These are phyloP conservation scores for Nymphalis io DNA, from an alignment of 1,140 invertebrate species.

Conservation along the genomic window DNA sequence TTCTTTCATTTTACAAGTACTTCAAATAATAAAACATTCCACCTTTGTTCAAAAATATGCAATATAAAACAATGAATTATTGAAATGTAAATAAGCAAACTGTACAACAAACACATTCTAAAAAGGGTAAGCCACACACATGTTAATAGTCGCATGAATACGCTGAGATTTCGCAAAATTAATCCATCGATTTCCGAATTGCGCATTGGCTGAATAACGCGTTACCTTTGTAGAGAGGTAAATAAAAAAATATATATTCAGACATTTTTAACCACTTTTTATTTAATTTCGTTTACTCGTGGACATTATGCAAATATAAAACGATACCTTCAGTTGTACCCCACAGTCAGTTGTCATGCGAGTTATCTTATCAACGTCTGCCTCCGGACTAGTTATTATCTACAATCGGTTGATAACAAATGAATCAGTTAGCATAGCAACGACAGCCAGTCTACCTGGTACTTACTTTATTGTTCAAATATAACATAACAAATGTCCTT, in stretches of 20 bases:
- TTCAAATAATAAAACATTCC: too few relatives aligned
- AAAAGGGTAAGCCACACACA: too few relatives aligned
- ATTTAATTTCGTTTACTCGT: not conserved
- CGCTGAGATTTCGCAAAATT: too few relatives aligned
- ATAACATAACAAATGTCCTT: not conserved
- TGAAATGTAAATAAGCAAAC: too few relatives aligned
- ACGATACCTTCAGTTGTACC: not conserved
- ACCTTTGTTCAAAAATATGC: too few relatives aligned
- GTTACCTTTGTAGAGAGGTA: not conserved
- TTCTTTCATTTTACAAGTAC: too few relatives aligned
- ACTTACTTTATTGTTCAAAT: conserved; percentile 13
- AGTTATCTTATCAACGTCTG: conserved; percentile 29
- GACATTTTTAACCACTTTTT: not conserved
- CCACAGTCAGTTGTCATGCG: conserved; percentile 1
- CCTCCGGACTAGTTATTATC: conserved; percentile 24
- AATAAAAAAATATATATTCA: conserved; percentile 4
- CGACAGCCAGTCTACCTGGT: conserved; percentile 26
- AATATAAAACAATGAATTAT: too few relatives aligned
- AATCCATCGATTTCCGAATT: too few relatives aligned
- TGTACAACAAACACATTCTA: too few relatives aligned
- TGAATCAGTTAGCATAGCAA: conserved; percentile 31
- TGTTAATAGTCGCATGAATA: too few relatives aligned
- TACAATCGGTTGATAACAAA: conserved; percentile 26
- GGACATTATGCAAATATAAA: not conserved
- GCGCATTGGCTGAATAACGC: too few relatives aligned